Evolutionary conservation across 2,888 invertebrate species (phyloP).

Genomic region (Protonemura montana): DNA sequence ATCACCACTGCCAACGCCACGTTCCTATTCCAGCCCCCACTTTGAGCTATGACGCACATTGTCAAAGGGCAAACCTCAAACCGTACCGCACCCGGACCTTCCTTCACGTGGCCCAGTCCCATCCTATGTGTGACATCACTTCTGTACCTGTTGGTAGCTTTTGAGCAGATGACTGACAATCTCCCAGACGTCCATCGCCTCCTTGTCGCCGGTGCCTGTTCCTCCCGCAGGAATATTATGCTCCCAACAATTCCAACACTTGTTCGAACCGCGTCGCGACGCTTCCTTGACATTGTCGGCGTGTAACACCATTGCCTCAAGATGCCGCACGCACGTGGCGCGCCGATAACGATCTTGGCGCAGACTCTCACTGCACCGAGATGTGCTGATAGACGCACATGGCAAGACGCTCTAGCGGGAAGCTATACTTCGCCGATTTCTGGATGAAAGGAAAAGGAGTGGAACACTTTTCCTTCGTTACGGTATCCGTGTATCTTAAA

Average conservation of each 20-base stretch:
- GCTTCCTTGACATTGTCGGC: conserved; percentile 63
- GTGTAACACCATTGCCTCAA: conserved; percentile 56
- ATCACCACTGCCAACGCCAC: too few species aligned
- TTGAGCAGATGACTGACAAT: conserved; percentile 72
- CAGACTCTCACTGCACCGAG: background rate
- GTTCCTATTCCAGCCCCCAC: too few species aligned
- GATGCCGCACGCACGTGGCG: conserved; percentile 33
- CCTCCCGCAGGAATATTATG: conserved; percentile 54
- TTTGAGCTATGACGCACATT: too few species aligned
- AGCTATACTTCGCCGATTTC: background rate
- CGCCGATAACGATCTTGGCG: conserved; percentile 47
- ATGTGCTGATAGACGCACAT: background rate
- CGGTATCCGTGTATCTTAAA: too few species aligned
- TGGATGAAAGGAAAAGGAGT: background rate
- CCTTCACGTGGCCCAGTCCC: conserved; percentile 46
- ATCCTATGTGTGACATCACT: background rate
- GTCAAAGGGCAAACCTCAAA: too few species aligned
- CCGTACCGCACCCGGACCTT: background rate
- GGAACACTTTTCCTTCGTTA: background rate
- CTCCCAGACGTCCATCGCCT: conserved; percentile 67
- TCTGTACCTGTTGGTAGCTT: conserved; percentile 64
- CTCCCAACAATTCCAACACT: conserved; percentile 37
- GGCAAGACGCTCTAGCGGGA: background rate
- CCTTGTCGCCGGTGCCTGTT: conserved; percentile 63
- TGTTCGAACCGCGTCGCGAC: conserved; percentile 26